Conservation (phyloP, 1,140 invertebrate species). For the Myzus persicae region DNA sequence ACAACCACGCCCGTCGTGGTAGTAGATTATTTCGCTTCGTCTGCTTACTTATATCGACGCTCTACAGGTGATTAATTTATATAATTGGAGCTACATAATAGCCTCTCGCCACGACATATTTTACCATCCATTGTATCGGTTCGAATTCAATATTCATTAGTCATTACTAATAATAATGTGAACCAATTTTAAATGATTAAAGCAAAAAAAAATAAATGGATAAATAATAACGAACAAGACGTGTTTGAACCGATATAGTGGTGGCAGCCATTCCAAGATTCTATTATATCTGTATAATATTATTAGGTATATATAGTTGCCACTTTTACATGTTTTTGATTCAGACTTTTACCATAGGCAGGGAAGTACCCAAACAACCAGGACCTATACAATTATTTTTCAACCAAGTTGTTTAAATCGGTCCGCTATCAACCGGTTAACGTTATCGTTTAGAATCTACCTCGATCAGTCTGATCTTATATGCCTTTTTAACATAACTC, state of each 20-base stretch:
- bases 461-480: background rate
- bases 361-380: background rate
- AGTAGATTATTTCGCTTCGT: background rate
- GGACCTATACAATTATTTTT: background rate
- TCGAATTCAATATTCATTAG: background rate
- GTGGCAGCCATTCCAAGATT: background rate
- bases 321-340: background rate
- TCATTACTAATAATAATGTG: background rate
- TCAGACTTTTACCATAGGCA: background rate
- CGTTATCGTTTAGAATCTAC: background rate
- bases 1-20: background rate
- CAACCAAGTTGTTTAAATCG: background rate
- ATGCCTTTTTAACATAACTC: background rate
- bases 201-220: background rate
- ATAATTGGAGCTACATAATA: background rate
- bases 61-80: constrained; percentile 1
- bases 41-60: background rate
- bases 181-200: background rate
- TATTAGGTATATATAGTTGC: too few relatives aligned
- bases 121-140: background rate
- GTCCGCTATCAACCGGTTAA: background rate
- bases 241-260: background rate
- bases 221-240: background rate
- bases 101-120: background rate
- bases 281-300: background rate